phyloP scores from a whole-genome alignment of 2,797 vertebrate genomes.

The Clangula hyemalis region DNA sequence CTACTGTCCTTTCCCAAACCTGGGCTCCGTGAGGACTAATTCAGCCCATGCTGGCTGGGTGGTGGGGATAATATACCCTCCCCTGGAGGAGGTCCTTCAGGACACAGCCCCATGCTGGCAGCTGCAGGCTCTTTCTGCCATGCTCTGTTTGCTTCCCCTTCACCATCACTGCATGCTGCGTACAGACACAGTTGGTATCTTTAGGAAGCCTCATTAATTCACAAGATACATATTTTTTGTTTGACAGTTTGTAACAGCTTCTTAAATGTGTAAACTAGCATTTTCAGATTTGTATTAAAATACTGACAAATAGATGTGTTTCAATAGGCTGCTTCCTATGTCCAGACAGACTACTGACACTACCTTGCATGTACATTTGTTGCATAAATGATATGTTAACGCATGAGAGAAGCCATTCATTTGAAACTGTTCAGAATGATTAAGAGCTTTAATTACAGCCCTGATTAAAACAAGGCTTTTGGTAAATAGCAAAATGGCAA shows the following conservation, averaged over 20 bases:
- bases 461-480: conserved; percentile 69
- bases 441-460: conserved; percentile 67
- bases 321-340: conserved; percentile 61
- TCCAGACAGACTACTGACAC: conserved; percentile 58
- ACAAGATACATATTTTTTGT: conserved; percentile 21
- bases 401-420: conserved; percentile 68
- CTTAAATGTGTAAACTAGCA: conserved; percentile 74
- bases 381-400: conserved; percentile 53
- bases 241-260: conserved; percentile 50
- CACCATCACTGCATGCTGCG: background rate
- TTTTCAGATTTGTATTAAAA: conserved; percentile 75
- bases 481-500: conserved; percentile 71
- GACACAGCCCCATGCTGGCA: background rate
- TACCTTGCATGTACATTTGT: background rate
- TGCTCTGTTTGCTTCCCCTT: background rate
- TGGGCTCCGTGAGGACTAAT: background rate
- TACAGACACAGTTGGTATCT: background rate
- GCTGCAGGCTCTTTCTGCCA: background rate
- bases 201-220: conserved; percentile 64
- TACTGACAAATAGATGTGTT: conserved; percentile 59
- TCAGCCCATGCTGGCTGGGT: background rate
- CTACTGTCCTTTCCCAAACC: background rate
- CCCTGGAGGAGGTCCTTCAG: background rate
- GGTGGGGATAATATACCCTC: background rate
- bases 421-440: conserved; percentile 72